A percentile compares a stretch with the other conserved stretches of the same genome.
These are phyloP conservation scores for Crypturellus tataupa DNA, from an alignment of 2,797 vertebrate species.

Conservation along the genomic window DNA sequence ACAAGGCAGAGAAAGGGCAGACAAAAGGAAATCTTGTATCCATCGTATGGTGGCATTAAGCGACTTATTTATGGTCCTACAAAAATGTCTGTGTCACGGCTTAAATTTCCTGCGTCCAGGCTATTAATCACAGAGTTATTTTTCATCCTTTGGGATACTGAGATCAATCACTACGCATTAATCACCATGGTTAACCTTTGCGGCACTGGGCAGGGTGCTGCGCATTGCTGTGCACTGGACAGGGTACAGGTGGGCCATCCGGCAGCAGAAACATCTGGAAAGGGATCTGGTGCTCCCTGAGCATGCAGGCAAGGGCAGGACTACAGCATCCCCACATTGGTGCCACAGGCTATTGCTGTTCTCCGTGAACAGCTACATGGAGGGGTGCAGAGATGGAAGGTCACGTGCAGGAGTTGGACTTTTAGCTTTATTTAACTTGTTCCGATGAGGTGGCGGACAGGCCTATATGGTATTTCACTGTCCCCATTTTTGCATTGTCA, in stretches of 20 bases:
- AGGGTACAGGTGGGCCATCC: not conserved
- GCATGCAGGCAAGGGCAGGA: not conserved
- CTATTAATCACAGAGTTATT: not conserved
- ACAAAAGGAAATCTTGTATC: not conserved
- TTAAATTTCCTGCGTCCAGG: not conserved
- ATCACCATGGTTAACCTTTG: accelerated
- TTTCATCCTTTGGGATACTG: not conserved
- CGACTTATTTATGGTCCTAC: not conserved
- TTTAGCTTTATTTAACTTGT: not conserved
- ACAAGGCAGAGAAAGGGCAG: not conserved
- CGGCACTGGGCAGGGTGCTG: not conserved
- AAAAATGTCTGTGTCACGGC: not conserved
- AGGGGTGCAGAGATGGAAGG: not conserved
- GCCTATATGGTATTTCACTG: not conserved
- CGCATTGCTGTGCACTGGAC: accelerated
- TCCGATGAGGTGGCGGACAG: not conserved
- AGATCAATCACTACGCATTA: not conserved
- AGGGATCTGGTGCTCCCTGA: not conserved
- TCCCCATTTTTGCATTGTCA: no score
- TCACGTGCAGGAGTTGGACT: not conserved
- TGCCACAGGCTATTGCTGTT: not conserved
- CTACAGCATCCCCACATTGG: not conserved
- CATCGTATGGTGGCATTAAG: not conserved
- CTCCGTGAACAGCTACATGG: not conserved
- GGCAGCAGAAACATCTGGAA: not conserved